A percentile compares a stretch with the other conserved stretches of the same genome.
Evolutionary conservation across 2,888 invertebrate species (phyloP).

Genomic region (Nomada hirtipes): DNA sequence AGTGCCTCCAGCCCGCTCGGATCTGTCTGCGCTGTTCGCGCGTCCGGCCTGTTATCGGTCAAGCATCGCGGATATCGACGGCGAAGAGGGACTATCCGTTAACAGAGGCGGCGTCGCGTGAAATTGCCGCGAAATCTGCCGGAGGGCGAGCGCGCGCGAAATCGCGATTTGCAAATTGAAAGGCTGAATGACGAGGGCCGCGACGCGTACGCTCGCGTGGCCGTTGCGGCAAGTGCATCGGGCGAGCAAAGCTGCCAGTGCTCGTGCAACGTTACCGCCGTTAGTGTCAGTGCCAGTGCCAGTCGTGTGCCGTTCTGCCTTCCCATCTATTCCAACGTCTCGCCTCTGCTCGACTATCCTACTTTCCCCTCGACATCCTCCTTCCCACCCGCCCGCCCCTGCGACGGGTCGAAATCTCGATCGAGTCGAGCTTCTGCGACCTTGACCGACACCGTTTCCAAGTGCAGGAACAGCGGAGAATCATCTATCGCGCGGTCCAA

Average conservation of each 20-base stretch:
- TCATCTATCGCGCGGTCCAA: too few species aligned
- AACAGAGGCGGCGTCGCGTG: background rate
- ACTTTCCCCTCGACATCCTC: background rate
- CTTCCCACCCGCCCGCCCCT: background rate
- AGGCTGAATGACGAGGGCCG: conserved; percentile 48
- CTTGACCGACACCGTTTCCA: too few species aligned
- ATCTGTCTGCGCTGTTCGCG: too few species aligned
- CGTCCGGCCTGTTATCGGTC: conserved; percentile 3
- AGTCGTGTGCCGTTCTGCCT: conserved; percentile 22
- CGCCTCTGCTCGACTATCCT: background rate
- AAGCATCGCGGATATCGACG: conserved; percentile 4
- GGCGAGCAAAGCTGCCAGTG: conserved; percentile 45
- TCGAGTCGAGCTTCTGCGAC: too few species aligned
- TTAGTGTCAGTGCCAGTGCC: conserved; percentile 47
- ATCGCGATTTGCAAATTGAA: conserved; percentile 60
- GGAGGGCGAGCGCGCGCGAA: conserved; percentile 10
- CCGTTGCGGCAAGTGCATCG: conserved; percentile 26
- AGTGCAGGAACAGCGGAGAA: too few species aligned
- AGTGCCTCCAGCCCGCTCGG: background rate
- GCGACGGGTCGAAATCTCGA: too few species aligned
- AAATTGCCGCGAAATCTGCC: background rate
- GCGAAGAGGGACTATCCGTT: background rate
- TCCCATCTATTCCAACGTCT: conserved; percentile 33
- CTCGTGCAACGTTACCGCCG: conserved; percentile 49
- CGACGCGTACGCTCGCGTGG: conserved; percentile 36